Base-by-base conservation (phyloP, 2,888 invertebrate species). In the Hydropsyche betteni region DNA sequence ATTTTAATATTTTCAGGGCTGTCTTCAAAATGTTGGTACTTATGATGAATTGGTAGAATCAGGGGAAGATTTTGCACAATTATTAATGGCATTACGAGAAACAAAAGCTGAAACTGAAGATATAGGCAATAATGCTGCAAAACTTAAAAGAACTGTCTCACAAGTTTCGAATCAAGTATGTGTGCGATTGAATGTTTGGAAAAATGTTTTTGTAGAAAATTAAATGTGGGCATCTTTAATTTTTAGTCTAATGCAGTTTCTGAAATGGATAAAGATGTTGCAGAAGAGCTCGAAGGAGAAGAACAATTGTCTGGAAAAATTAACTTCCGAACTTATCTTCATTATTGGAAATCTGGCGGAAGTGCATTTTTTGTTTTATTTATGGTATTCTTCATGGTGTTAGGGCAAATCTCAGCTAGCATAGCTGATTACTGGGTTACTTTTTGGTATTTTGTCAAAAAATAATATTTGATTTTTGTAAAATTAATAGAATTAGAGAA, bases 11-110 rank as follows among this genome's bases (percentile, higher is more conserved):
- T 16, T 71, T 5, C 78, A 91, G 87, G 91, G 91, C 0, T 80
- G 81, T 36, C 85, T 91, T 64, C 88, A 89, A 83, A 89, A 88
- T 68, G 86, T 89, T 81, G 91, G 91, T 0, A 88, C 88, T 0
- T 91, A 89, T 79, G 84, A 87, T 10, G 89, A 91, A 75, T 81
- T 91, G 7, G 84, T 87, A 14, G 85, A 86, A 75, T 86, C 86
- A 51, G 90, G 88, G 72, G 85, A 87, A 73, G 85, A 87, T 78
- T 89, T 89, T 80, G 86, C 88, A 0, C 77, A 81, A 34, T 81
- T 87, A 7, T 80, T 87, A 68, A 80, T 83, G 4, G 52, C 81
- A 81, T 77, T 83, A 82, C 85, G 84, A 77, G 84, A 86, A 80
- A n/a, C 72, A n/a, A 70, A 70, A 12, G 34, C 38, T 3, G 72